These are phyloP conservation scores for Mesembrinibis cayennensis DNA, from an alignment of 2,113 vertebrate species.

Conservation along the genomic window DNA sequence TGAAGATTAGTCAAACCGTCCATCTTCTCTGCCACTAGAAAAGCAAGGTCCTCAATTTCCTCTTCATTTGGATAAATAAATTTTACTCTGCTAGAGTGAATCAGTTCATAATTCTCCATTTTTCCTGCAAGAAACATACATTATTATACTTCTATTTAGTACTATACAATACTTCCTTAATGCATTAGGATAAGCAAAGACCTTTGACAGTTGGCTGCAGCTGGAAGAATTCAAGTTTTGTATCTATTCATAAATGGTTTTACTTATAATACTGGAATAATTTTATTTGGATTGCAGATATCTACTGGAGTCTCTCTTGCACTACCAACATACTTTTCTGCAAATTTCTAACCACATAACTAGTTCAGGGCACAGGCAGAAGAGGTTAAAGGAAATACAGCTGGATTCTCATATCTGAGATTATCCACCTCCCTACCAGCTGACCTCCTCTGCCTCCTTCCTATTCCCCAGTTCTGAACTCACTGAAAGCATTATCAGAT, in stretches of 20 bases:
- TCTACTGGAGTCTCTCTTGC: background rate
- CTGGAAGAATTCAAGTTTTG: background rate
- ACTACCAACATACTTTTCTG: background rate
- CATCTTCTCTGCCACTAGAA: conserved; percentile 89
- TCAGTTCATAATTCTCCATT: conserved; percentile 97
- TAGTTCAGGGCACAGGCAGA: background rate
- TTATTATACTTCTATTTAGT: background rate
- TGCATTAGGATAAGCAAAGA: background rate
- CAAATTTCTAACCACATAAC: background rate
- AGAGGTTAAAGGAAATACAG: background rate
- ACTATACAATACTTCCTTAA: background rate
- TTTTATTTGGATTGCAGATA: background rate
- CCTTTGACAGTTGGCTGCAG: background rate
- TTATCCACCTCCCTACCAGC: background rate
- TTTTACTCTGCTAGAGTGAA: conserved; percentile 95
- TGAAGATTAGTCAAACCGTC: conserved; percentile 69
- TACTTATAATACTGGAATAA: background rate
- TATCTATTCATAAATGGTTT: background rate
- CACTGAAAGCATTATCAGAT: background rate
- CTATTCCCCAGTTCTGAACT: background rate
- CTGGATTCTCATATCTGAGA: background rate
- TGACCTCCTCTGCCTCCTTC: background rate
- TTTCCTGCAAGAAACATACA: conserved; percentile 80
- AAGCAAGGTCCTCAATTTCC: conserved; percentile 95
- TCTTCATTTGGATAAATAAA: conserved; percentile 98